phyloP scores from a whole-genome alignment of 1,140 invertebrate species.

The Cotesia typhae region DNA sequence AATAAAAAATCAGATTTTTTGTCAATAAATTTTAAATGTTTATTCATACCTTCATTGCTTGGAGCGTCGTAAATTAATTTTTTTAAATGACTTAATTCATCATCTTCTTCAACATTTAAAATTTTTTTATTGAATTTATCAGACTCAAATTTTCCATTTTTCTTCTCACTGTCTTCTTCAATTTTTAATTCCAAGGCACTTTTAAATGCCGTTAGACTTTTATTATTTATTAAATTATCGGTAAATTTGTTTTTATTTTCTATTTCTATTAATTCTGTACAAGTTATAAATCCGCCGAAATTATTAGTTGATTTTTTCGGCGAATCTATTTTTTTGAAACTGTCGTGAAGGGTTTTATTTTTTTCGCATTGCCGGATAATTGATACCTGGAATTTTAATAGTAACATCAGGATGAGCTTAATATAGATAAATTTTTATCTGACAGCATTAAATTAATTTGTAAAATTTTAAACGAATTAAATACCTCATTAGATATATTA shows the following conservation, averaged over 20 bases:
- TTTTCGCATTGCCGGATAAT: slow-evolving; percentile 43
- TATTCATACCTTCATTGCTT: too few relatives aligned
- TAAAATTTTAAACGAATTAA: neutral
- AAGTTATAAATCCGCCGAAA: slow-evolving; percentile 28
- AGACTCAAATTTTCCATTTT: too few relatives aligned
- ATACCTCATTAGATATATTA: slow-evolving; percentile 44
- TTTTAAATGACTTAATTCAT: too few relatives aligned
- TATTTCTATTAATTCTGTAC: slow-evolving; percentile 29
- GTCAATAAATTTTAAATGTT: too few relatives aligned
- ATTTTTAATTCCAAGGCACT: neutral
- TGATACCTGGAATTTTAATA: slow-evolving; percentile 36
- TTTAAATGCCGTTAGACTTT: neutral
- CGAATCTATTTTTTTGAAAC: slow-evolving; percentile 32
- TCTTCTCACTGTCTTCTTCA: too few relatives aligned
- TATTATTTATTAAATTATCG: neutral
- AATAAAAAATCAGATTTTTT: too few relatives aligned
- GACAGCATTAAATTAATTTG: too few relatives aligned
- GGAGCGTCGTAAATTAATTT: too few relatives aligned
- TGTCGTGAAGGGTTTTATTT: slow-evolving; percentile 36
- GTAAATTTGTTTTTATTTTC: slow-evolving; percentile 4
- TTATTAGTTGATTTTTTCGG: neutral
- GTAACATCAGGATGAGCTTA: slow-evolving; percentile 32
- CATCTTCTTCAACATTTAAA: too few relatives aligned
- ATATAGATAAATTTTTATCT: too few relatives aligned
- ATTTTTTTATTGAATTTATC: too few relatives aligned